Evolutionary conservation across 92 coral and sea anemone species (phyloP).

Genomic region (Ricordea florida): DNA sequence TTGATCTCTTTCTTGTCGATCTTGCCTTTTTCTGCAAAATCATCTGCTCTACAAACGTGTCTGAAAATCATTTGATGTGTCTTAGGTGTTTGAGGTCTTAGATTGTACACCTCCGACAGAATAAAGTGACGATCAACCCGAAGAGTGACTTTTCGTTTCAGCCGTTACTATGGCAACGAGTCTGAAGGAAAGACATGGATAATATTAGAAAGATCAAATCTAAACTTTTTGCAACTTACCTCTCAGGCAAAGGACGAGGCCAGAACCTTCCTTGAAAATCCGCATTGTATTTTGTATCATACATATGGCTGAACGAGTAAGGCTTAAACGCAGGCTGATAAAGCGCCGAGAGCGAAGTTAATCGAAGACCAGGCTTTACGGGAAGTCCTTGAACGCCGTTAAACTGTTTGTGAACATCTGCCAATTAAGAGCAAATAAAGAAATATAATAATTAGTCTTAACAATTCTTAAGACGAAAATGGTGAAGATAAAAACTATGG

Average conservation of each 20-base stretch:
- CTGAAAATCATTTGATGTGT: too few species aligned
- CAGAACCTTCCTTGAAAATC: conserved; percentile 89
- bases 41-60: too few species aligned
- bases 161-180: conserved; percentile 27
- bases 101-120: too few species aligned
- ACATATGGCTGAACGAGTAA: conserved; percentile 94
- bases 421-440: neutral
- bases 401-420: conserved; percentile 14
- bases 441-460: neutral
- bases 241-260: conserved; percentile 83
- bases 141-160: neutral
- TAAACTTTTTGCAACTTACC: conserved; percentile 55
- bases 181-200: neutral
- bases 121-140: too few species aligned
- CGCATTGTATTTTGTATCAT: conserved; percentile 79
- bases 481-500: neutral
- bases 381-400: too few species aligned
- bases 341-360: conserved; percentile 85
- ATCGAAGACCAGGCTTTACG: conserved; percentile 11
- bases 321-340: conserved; percentile 96
- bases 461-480: neutral
- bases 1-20: too few species aligned
- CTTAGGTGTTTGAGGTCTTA: too few species aligned
- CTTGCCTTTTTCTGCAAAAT: too few species aligned
- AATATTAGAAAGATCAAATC: too few species aligned